A percentile compares a stretch with the other conserved stretches of the same genome.
These are phyloP conservation scores for Prochilodus magdalenae DNA, from an alignment of 2,113 vertebrate species.

Conservation along the genomic window DNA sequence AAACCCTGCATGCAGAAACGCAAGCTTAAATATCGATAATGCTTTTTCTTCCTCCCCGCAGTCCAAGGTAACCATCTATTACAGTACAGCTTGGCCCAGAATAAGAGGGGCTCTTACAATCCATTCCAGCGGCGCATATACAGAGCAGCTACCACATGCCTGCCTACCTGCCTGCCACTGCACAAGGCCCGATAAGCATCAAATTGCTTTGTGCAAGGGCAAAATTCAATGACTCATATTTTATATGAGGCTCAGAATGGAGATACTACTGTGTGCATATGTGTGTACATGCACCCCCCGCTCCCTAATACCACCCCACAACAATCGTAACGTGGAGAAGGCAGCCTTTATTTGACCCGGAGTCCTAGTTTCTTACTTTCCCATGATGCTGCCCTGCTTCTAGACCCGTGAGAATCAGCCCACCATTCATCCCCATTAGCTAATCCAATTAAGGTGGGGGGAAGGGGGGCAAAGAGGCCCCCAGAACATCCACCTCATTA, in stretches of 20 bases:
- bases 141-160: slow-evolving; percentile 34
- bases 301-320: too few species aligned
- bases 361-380: neutral
- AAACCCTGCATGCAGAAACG: neutral
- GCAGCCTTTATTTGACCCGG: slow-evolving; percentile 8
- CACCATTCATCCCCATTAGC: slow-evolving; percentile 51
- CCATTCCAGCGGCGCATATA: neutral
- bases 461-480: neutral
- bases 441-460: slow-evolving; percentile 47
- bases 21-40: slow-evolving; percentile 18
- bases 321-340: neutral
- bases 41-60: slow-evolving; percentile 20
- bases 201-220: slow-evolving; percentile 32
- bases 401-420: slow-evolving; percentile 20
- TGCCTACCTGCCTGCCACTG: neutral
- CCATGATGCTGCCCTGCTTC: slow-evolving; percentile 22
- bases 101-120: neutral
- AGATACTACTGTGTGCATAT: slow-evolving; percentile 2
- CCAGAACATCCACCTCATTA: slow-evolving; percentile 49
- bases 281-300: neutral
- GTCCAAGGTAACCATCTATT: slow-evolving; percentile 36
- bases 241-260: slow-evolving; percentile 1
- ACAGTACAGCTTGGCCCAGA: neutral
- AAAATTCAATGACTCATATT: slow-evolving; percentile 40
- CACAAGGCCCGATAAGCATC: slow-evolving; percentile 44